phyloP scores from a whole-genome alignment of 2,888 invertebrate genomes.

The Erebia aethiops region DNA sequence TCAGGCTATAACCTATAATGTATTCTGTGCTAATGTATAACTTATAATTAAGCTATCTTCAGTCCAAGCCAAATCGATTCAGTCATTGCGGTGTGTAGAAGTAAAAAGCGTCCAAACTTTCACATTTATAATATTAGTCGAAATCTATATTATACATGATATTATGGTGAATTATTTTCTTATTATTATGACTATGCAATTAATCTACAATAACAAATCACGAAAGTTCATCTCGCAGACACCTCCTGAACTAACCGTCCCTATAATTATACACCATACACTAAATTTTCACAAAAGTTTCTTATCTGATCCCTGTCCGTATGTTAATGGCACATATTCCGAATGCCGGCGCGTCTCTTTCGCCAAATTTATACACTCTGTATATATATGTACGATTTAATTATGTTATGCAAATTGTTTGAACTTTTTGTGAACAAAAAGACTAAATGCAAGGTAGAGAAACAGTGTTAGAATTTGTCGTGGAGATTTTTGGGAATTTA shows the following conservation, averaged over 20 bases:
- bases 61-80: too few species aligned
- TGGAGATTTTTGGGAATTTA: neutral
- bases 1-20: too few species aligned
- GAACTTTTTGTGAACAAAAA: constrained; percentile 17
- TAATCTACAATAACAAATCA: neutral
- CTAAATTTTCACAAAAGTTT: constrained; percentile 74
- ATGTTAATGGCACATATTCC: constrained; percentile 74
- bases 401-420: constrained; percentile 38
- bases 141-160: too few species aligned
- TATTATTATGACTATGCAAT: too few species aligned
- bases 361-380: constrained; percentile 35
- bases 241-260: constrained; percentile 22
- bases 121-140: too few species aligned
- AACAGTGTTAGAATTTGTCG: neutral
- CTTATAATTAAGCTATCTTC: too few species aligned
- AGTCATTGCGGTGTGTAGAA: too few species aligned
- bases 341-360: constrained; percentile 60
- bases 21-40: too few species aligned
- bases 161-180: too few species aligned
- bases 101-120: too few species aligned
- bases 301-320: constrained; percentile 71
- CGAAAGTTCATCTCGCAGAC: neutral
- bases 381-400: constrained; percentile 31
- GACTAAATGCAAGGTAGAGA: neutral
- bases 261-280: constrained; percentile 73